These are phyloP conservation scores for Petrolisthes manimaculis DNA, from an alignment of 2,888 invertebrate species.

Conservation along the genomic window DNA sequence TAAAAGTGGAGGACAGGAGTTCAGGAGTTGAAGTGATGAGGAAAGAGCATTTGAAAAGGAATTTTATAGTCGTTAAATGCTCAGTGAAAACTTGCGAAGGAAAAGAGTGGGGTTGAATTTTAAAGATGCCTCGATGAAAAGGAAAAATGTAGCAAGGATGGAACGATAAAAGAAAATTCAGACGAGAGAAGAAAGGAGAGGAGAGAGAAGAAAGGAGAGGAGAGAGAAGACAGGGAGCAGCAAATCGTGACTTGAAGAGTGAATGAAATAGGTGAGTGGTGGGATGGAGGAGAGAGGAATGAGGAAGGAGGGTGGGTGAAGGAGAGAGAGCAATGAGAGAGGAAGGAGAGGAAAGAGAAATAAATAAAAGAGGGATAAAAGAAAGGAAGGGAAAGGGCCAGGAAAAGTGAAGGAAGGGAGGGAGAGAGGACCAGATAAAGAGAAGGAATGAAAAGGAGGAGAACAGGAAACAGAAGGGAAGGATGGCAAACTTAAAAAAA, in stretches of 20 bases:
- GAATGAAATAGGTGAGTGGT: not conserved
- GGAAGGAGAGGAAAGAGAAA: conserved; percentile 4
- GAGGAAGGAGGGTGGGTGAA: conserved; percentile 25
- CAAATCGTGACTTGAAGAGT: conserved; percentile 7
- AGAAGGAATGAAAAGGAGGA: not conserved
- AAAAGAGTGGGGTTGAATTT: no score
- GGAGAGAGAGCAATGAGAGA: conserved; percentile 7
- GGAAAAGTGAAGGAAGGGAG: conserved; percentile 1
- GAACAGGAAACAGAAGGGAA: not conserved
- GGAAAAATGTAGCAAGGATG: no score
- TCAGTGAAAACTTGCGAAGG: no score
- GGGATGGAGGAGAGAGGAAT: conserved; percentile 25
- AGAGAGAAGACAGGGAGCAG: conserved; percentile 25
- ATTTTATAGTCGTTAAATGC: no score
- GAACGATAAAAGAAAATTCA: no score
- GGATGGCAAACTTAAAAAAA: not conserved
- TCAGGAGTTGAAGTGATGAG: no score
- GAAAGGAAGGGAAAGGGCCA: not conserved
- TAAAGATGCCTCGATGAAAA: no score
- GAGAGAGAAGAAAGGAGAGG: not conserved
- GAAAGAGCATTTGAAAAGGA: no score
- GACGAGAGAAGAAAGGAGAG: conserved; percentile 20
- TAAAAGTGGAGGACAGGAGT: no score
- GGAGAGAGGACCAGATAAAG: not conserved
- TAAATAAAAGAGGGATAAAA: not conserved